Evolutionary conservation across 2,797 vertebrate species (phyloP), one percentile per base, ranked within the genome.

Genomic region (Hybognathus amarus): DNA sequence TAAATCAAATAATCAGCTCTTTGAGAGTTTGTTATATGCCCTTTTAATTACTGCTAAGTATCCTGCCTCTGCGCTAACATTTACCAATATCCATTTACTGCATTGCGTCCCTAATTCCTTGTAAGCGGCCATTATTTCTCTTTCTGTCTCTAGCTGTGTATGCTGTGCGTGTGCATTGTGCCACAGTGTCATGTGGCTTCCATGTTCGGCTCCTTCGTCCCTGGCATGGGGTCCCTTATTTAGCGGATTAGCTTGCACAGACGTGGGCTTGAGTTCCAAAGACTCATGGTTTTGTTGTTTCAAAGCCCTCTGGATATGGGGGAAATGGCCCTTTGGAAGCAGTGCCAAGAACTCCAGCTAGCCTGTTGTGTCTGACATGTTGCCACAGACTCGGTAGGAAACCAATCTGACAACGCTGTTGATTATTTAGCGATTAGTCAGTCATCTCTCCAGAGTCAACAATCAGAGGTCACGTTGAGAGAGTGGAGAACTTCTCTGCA

Each of bases 201-300:
- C 95, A 95, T 94, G 92, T 94, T 94, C 94, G 91, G 92, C n/a
- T 93, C 91, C 92, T 91, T 92, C 92, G 92, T 95, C 94, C 94
- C 95, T 96, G 95, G 95, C 95, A 96, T 93, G 94, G 94, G 95
- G 95, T 95, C 96, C 94, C 95, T 96, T 95, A 96, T 96, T 96
- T 94, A 92, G 87, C 95, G 96, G 95, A 96, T 96, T 96, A 97
- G 95, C 95, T 94, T 93, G 94, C 94, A 95, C 85, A 96, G 94
- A 94, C 93, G 93, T 95, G 94, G 95, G 95, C 96, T 94, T 91
- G 90, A 94, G 94, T 96, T n/a, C 96, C 96, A 97, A 89, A 95
- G 95, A 95, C 96, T 95, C 95, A 95, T 95, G 95, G 95, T 96
- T 95, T 95, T 95, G 95, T 95, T 94, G 95, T 87, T 88, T 89